Evolutionary conservation across 2,888 invertebrate genomes (phyloP), one percentile per base, ranked within the genome.

Genomic region (Eutolmus rufibarbis): DNA sequence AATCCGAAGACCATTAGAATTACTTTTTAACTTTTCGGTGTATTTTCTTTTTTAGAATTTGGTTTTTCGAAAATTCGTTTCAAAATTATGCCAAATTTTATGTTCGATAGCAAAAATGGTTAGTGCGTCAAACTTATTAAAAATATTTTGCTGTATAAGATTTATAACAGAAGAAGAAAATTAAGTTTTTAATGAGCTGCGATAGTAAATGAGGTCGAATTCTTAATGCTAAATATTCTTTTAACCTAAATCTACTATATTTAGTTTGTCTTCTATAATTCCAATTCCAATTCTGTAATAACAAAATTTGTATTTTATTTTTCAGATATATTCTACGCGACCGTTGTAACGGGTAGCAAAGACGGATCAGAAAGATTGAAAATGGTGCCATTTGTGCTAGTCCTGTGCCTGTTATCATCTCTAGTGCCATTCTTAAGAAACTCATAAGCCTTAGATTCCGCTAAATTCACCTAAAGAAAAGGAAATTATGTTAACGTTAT

Each of bases 371-470:
- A 81, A 78, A 31, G 57, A 23, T 56, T 34, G 7, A 85, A 31
- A 76, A 12, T 66, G 37, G 43, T 87, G 86, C 86, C 87, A 86
- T 74, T 56, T 14, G 23, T 51, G 19, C 40, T 86, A 78, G n/a
- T 79, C 14, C 9, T 23, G 40, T 86, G 79, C 34, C 57, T 86
- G 46, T 37, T 84, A 31, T n/a, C 77, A 81, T 74, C 56, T 16
- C 16, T 87, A 86, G 87, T 87, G 87, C 87, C 87, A 87, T 87
- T 23, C 28, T 31, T 86, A 46, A 37, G 85, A 46, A 74, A 76
- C 23, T 81, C 66, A 74, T 87, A 84, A 87, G 82, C 40, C 28
- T 56, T 74, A 66, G 43, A 57, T 81, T 79, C n/a, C 23, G 16
- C 51, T 37, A 9, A 40, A 28, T 66, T 31, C 28, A 34, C 31